Conservation (phyloP, 2,113 vertebrate species). For the Greenwoodochromis staneri region DNA sequence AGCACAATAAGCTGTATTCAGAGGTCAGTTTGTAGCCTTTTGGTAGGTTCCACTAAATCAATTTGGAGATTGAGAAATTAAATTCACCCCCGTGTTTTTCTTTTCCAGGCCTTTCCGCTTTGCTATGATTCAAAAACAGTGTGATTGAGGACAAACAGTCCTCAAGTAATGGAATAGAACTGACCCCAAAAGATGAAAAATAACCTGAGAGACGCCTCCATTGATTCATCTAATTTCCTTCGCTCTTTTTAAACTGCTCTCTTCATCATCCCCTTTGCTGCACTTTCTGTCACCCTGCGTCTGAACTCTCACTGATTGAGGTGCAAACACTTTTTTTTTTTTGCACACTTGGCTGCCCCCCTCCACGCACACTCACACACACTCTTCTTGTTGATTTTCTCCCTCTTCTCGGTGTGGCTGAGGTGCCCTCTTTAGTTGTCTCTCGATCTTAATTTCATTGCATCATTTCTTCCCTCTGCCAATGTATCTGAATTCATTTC, state of each 20-base stretch:
- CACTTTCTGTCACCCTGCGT: conserved; percentile 32
- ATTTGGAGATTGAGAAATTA: conserved; percentile 49
- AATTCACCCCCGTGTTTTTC: neutral
- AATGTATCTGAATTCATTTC: conserved; percentile 2
- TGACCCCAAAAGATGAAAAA: conserved; percentile 35
- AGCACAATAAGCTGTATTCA: conserved; percentile 24
- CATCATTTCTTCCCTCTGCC: neutral
- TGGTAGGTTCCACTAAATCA: conserved; percentile 32
- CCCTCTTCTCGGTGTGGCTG: neutral
- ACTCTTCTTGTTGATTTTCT: neutral
- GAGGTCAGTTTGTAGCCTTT: conserved; percentile 4
- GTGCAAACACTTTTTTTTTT: conserved; percentile 29
- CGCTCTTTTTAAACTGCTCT: neutral
- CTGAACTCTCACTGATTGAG: conserved; percentile 58
- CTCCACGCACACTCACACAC: neutral
- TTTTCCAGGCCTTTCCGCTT: neutral
- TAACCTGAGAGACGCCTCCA: conserved; percentile 5
- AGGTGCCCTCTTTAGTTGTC: neutral
- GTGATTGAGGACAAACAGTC: conserved; percentile 28
- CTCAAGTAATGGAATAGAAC: conserved; percentile 1
- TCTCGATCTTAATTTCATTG: conserved; percentile 10
- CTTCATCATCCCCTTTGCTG: conserved; percentile 18
- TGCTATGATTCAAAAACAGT: neutral
- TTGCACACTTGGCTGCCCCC: conserved; percentile 1
- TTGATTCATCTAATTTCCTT: conserved; percentile 32